Evolutionary conservation across 2,797 vertebrate genomes (phyloP), one percentile per base, ranked within the genome.

Genomic region (Decapterus maruadsi): DNA sequence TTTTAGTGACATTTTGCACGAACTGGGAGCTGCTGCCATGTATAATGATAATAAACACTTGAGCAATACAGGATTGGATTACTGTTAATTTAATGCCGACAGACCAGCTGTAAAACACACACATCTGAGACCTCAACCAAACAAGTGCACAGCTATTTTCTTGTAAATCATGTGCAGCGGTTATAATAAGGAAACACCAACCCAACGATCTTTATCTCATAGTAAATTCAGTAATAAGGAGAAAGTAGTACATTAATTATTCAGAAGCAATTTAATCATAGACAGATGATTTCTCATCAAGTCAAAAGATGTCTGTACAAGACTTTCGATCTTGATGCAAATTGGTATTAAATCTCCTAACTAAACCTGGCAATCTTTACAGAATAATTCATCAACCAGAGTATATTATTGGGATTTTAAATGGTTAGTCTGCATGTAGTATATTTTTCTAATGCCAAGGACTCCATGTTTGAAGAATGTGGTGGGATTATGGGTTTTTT

Each of bases 211-310:
- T 8, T n/a, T 55, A 17, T 51, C 46, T 59, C 48, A 60, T 20
- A 55, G 26, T 45, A 29, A 0, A 43, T 26, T 53, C 20, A 22
- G n/a, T 29, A 8, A 14, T 20, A 29, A 45, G 17, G 2, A 54
- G 42, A 48, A 46, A 20, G 75, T 53, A 26, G 13, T 53, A 13
- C 12, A 61, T 51, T 40, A 13, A 45, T 58, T 73, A 61, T 73
- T 62, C 55, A 69, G n/a, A 60, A 6, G 20, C 4, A 13, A 45
- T 58, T 58, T 38, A 43, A 51, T 68, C 36, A 48, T 7, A 11
- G n/a, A 38, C 56, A 40, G 56, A 40, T n/a, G 9, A 11, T 26
- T 53, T 53, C 50, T 53, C 50, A 53, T 9, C n/a, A n/a, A 50
- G 7, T 20, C 46, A 51, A 20, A 51, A 51, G 10, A 51, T 22